Conservation (phyloP, 2,888 invertebrate species). For the Drosophila acutilabella region DNA sequence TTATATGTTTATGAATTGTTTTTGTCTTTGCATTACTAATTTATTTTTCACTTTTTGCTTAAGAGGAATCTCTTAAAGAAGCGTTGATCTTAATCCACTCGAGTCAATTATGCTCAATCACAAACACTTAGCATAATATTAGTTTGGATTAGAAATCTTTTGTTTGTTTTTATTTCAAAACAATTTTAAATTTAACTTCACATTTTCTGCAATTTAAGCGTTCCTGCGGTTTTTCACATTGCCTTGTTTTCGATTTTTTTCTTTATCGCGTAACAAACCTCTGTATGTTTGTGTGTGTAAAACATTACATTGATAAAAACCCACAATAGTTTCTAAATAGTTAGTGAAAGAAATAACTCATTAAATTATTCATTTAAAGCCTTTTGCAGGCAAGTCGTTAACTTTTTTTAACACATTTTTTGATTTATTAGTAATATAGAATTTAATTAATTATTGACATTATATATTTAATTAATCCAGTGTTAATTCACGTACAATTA, state of each 20-base stretch:
- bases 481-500: neutral
- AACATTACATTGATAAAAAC: conserved; percentile 17
- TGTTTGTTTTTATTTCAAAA: neutral
- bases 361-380: conserved; percentile 1
- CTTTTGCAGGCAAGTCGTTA: conserved; percentile 2
- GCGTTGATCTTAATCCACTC: conserved; percentile 21
- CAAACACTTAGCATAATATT: neutral
- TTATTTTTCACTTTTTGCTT: conserved; percentile 38
- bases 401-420: conserved; percentile 17
- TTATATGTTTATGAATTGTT: conserved; percentile 19
- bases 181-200: conserved; percentile 6
- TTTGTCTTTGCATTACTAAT: conserved; percentile 31
- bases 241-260: conserved; percentile 26
- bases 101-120: conserved; percentile 6
- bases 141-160: neutral
- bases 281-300: neutral
- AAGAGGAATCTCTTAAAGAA: conserved; percentile 1
- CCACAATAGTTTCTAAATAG: conserved; percentile 4
- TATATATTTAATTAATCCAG: conserved; percentile 27
- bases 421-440: conserved; percentile 46
- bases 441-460: conserved; percentile 59
- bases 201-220: conserved; percentile 43
- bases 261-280: conserved; percentile 36
- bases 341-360: neutral
- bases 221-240: conserved; percentile 1